Conservation (phyloP, 1,140 invertebrate species). For the Drosophila dunni region DNA sequence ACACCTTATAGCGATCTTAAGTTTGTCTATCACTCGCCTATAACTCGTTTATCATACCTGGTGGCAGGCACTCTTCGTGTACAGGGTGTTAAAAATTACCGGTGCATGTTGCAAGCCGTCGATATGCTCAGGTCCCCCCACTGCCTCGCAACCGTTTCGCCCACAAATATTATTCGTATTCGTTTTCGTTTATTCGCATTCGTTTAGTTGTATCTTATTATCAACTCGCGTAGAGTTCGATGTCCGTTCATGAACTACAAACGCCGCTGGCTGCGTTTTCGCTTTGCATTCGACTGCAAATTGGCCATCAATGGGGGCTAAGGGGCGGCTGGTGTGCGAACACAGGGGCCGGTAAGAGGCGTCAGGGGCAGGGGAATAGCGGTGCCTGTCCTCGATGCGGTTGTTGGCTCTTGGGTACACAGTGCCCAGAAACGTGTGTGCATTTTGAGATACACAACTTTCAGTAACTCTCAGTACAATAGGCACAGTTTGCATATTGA, state of each 20-base stretch:
- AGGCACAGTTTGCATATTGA: neutral
- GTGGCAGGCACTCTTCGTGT: neutral
- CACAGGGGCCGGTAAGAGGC: neutral
- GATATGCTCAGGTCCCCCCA: constrained; percentile 9
- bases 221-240: constrained; percentile 63
- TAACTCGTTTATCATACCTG: neutral
- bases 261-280: constrained; percentile 65
- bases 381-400: constrained; percentile 64
- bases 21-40: neutral
- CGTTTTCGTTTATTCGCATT: constrained; percentile 15
- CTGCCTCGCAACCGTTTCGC: neutral
- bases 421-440: constrained; percentile 47
- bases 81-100: constrained; percentile 35
- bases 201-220: constrained; percentile 59
- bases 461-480: constrained; percentile 18
- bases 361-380: neutral
- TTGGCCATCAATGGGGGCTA: constrained; percentile 23
- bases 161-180: constrained; percentile 15
- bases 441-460: constrained; percentile 25
- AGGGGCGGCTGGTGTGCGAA: neutral
- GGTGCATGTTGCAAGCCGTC: constrained; percentile 45
- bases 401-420: constrained; percentile 62
- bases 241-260: constrained; percentile 77
- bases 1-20: neutral
- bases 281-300: constrained; percentile 51